These are phyloP conservation scores for Aptenodytes patagonicus DNA, from an alignment of 2,113 vertebrate genomes.

Conservation along the genomic window DNA sequence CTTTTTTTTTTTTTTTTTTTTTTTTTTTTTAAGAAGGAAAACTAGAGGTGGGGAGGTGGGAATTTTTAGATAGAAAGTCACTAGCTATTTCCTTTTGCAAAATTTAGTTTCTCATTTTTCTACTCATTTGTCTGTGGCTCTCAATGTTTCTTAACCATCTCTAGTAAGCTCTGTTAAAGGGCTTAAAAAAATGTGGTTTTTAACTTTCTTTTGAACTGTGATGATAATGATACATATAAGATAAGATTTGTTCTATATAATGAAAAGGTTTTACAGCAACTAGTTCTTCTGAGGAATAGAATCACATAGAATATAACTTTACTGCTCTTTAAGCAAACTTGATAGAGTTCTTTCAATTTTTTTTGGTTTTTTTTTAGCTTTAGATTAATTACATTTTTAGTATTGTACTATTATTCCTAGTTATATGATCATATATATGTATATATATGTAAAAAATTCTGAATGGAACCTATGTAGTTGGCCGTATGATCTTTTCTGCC, in stretches of 20 bases:
- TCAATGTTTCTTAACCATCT: neutral
- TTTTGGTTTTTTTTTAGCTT: neutral
- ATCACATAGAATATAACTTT: neutral
- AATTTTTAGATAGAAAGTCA: neutral
- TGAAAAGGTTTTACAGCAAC: neutral
- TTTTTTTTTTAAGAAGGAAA: neutral
- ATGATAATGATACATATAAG: neutral
- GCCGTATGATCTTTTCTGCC: neutral
- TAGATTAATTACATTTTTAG: neutral
- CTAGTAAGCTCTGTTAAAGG: neutral
- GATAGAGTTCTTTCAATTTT: neutral
- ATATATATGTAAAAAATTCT: too few relatives aligned
- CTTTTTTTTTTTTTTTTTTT: neutral
- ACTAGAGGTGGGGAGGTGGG: neutral
- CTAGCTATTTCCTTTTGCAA: neutral
- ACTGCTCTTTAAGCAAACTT: neutral
- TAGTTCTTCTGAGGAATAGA: neutral
- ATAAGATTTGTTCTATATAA: neutral
- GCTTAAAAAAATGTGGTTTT: neutral
- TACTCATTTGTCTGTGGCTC: neutral
- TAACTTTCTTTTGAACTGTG: neutral
- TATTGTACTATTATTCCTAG: neutral
- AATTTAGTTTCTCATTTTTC: neutral
- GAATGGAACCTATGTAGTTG: neutral
- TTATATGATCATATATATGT: neutral